A percentile compares a stretch with the other conserved stretches of the same genome.
phyloP scores from a whole-genome alignment of 1,140 invertebrate species.

The Drosophila neocordata region DNA sequence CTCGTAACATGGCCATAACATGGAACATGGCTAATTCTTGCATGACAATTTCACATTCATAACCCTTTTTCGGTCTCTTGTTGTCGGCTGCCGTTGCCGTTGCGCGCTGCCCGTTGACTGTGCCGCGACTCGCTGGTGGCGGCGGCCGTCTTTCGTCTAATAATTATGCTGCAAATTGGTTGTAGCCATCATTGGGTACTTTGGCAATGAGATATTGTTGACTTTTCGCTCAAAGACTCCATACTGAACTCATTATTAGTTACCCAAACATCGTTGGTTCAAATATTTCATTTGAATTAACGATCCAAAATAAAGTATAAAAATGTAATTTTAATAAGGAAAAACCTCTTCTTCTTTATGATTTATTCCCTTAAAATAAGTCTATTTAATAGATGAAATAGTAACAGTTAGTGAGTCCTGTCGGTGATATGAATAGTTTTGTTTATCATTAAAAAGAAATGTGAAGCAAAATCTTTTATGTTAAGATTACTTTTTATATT shows the following conservation, averaged over 20 bases:
- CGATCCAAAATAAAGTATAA: no score
- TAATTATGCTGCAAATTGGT: constrained; percentile 61
- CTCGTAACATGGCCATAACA: constrained; percentile 69
- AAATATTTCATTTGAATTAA: no score
- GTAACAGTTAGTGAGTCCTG: no score
- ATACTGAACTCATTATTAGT: neutral
- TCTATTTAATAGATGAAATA: no score
- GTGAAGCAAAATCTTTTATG: no score
- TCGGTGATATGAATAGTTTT: no score
- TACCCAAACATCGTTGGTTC: no score
- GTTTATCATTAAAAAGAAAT: no score
- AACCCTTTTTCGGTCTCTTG: constrained; percentile 65
- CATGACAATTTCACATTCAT: constrained; percentile 83
- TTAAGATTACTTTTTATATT: no score
- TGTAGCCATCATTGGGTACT: neutral
- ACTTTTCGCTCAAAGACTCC: neutral
- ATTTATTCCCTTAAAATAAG: no score
- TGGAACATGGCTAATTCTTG: constrained; percentile 82
- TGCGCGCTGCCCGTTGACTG: neutral
- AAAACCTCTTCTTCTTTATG: no score
- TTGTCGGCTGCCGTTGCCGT: constrained; percentile 26
- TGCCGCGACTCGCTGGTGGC: constrained; percentile 22
- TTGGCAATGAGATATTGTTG: constrained; percentile 4
- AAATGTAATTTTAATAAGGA: no score
- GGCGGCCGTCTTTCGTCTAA: constrained; percentile 66